phyloP scores from a whole-genome alignment of 2,797 vertebrate genomes.

The Garrulus glandarius region DNA sequence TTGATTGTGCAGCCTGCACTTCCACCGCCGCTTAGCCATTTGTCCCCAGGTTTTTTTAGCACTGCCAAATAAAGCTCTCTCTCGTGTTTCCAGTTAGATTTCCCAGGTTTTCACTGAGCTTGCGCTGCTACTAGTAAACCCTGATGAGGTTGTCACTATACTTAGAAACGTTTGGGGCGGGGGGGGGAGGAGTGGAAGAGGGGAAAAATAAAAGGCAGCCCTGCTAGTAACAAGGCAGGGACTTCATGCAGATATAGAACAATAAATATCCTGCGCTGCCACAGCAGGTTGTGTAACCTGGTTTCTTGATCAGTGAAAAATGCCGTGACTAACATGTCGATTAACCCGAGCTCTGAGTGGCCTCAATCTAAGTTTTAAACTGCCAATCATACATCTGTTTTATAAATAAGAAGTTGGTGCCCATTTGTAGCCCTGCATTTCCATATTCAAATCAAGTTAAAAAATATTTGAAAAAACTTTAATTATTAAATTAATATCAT shows the following conservation, averaged over 20 bases:
- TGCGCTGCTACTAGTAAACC: slow-evolving; percentile 81
- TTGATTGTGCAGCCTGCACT: slow-evolving; percentile 89
- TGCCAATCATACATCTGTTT: neutral
- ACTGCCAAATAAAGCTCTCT: slow-evolving; percentile 94
- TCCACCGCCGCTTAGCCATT: slow-evolving; percentile 82
- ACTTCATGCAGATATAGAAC: slow-evolving; percentile 60
- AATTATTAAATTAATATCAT: neutral
- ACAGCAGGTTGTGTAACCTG: slow-evolving; percentile 59
- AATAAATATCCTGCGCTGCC: slow-evolving; percentile 50
- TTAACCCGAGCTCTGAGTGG: neutral
- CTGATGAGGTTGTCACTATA: slow-evolving; percentile 81
- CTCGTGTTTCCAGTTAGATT: slow-evolving; percentile 87
- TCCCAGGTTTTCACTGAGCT: slow-evolving; percentile 81
- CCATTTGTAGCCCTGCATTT: neutral
- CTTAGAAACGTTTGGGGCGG: slow-evolving; percentile 77
- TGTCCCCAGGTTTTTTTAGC: slow-evolving; percentile 87
- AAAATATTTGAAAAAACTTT: neutral
- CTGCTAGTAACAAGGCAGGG: slow-evolving; percentile 33
- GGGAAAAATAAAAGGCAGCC: neutral
- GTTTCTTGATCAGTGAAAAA: slow-evolving; percentile 36
- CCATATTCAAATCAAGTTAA: neutral
- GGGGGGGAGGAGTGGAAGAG: neutral
- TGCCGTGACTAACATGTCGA: neutral
- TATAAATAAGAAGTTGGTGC: neutral
- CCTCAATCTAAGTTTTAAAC: neutral